phyloP scores from a whole-genome alignment of 2,797 vertebrate genomes.

The Intellagama lesueurii region DNA sequence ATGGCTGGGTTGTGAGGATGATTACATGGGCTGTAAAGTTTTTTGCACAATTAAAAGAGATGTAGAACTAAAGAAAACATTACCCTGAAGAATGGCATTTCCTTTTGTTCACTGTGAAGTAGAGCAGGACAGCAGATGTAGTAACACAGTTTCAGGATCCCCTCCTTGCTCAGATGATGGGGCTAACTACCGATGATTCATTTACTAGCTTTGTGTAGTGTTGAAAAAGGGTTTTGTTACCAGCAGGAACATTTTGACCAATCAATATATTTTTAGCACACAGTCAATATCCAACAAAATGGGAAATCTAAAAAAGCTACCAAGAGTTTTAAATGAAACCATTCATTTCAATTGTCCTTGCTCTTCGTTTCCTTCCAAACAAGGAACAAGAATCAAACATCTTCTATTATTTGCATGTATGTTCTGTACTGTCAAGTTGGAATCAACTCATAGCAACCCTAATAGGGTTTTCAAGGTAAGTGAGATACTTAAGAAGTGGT shows the following conservation, averaged over 20 bases:
- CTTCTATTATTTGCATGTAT: no score
- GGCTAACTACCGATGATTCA: conserved; percentile 4
- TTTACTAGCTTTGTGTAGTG: conserved; percentile 4
- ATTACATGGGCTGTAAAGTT: neutral
- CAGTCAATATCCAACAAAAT: neutral
- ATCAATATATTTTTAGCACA: neutral
- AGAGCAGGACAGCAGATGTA: neutral
- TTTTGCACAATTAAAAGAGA: neutral
- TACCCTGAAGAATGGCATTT: neutral
- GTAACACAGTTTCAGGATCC: neutral
- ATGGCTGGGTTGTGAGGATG: neutral
- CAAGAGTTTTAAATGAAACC: neutral
- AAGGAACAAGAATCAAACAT: no score
- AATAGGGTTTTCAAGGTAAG: no score
- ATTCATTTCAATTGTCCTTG: neutral
- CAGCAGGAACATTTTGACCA: neutral
- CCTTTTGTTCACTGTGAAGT: neutral
- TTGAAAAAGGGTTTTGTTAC: neutral
- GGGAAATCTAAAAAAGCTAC: neutral
- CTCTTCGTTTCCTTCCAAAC: neutral
- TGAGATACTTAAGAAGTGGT: no score
- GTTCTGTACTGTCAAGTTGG: no score
- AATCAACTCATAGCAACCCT: no score
- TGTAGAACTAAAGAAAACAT: neutral
- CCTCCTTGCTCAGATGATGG: neutral